phyloP scores from a whole-genome alignment of 2,113 vertebrate species.

The Sapajus apella region DNA sequence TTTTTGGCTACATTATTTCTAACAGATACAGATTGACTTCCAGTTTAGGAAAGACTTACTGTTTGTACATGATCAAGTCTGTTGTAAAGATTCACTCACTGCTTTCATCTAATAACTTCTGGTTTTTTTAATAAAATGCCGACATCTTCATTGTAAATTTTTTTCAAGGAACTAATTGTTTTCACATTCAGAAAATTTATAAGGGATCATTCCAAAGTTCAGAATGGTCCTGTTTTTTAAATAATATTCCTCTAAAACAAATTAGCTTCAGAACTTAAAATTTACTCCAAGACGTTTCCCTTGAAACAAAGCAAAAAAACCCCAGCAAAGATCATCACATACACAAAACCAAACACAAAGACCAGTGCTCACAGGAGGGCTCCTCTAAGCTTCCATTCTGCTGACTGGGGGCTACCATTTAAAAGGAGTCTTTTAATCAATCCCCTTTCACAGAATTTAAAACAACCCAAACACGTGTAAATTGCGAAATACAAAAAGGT shows the following conservation, averaged over 20 bases:
- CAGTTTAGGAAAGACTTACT: conserved; percentile 79
- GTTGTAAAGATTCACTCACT: conserved; percentile 41
- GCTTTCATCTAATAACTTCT: conserved; percentile 36
- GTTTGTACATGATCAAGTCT: conserved; percentile 54
- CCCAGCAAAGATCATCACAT: accelerated
- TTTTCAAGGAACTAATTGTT: background rate
- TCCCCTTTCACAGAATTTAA: conserved; percentile 64
- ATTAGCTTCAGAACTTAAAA: conserved; percentile 1
- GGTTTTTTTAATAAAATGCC: conserved; percentile 23
- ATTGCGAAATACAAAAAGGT: conserved; percentile 80
- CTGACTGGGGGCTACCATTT: conserved; percentile 7
- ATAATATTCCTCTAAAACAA: conserved; percentile 24
- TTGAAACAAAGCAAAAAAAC: conserved; percentile 65
- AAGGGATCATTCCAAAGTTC: background rate
- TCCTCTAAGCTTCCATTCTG: background rate
- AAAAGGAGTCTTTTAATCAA: conserved; percentile 46
- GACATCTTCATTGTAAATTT: background rate
- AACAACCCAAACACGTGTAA: conserved; percentile 67
- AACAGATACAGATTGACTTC: conserved; percentile 79
- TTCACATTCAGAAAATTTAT: background rate
- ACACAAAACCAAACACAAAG: accelerated
- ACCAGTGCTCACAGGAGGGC: background rate
- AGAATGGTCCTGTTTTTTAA: background rate
- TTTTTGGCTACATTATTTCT: conserved; percentile 83
- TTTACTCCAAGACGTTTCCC: conserved; percentile 46